Base-by-base conservation (phyloP, 2,888 invertebrate species). In the Nymphalis c-album region DNA sequence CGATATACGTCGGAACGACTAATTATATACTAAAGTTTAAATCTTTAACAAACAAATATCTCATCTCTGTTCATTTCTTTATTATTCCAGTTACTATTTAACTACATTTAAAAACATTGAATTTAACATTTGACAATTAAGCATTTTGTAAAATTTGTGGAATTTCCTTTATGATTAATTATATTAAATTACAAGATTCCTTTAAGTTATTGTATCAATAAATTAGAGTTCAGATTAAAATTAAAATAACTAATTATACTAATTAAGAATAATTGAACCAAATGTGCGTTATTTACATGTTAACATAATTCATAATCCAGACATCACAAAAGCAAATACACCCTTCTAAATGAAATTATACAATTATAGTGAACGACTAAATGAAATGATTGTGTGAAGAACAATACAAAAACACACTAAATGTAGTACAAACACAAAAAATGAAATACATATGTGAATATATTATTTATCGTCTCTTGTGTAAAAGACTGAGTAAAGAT, bases 301-400 rank as follows among this genome's bases (percentile, higher is more conserved):
- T 31, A 55, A 13, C 17, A 58, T 57, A 0, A 64, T 59, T 55
- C 16, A 45, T n/a, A 58, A 63, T 31, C 18, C n/a, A 18, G 26
- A 64, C 51, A 51, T 59, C n/a, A 64, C 40, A 59, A 18, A 59
- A 51, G 64, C 45, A 31, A 22, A 35, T 7, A n/a, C 31, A 16
- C 17, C 48, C 18, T 1, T 40, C 40, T 48, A 18, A 7, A 48
- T 48, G 26, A 53, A 31, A 17, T 64, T 31, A 50, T 51, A 22
- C 22, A 22, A 51, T 31, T 26, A 48, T 8, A n/a, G 59, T 64
- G 59, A 45, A 16, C 45, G 46, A 59, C 45, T 51, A 51, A 60
- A 64, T 64, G 50, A 18, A 18, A 45, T 64, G 64, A 64, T 20
- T 20, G 22, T 46, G 35, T 40, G 50, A 18, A 18, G 20, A 35